A percentile compares a stretch with the other conserved stretches of the same genome.
phyloP scores from a whole-genome alignment of 2,888 invertebrate genomes.

The Xestia xanthographa region DNA sequence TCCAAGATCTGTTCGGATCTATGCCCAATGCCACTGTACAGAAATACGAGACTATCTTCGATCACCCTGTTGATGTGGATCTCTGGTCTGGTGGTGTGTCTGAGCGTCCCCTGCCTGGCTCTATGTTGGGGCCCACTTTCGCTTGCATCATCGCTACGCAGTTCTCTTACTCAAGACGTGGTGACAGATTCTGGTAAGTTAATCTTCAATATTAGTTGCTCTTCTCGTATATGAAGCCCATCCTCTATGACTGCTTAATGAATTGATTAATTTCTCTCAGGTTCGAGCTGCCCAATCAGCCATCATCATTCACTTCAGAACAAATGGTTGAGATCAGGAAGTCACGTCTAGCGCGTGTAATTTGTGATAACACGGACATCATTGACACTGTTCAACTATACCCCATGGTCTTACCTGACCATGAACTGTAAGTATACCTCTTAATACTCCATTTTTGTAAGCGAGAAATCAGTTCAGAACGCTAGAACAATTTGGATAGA shows the following conservation, averaged over 20 bases:
- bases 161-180: constrained; percentile 96
- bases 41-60: constrained; percentile 95
- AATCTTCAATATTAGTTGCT: not conserved
- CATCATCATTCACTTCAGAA: constrained; percentile 96
- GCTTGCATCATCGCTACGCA: constrained; percentile 98
- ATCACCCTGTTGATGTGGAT: constrained; percentile 97
- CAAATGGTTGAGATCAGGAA: constrained; percentile 96
- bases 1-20: constrained; percentile 95
- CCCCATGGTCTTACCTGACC: constrained; percentile 97
- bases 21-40: constrained; percentile 97
- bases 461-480: no score
- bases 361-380: constrained; percentile 98
- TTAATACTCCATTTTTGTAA: not conserved
- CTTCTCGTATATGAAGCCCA: not conserved
- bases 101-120: constrained; percentile 96
- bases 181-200: constrained; percentile 96
- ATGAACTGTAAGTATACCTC: constrained; percentile 95
- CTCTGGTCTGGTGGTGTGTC: constrained; percentile 98
- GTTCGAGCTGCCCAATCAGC: constrained; percentile 97
- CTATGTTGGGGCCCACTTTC: constrained; percentile 98
- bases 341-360: constrained; percentile 94
- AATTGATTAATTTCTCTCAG: constrained; percentile 72
- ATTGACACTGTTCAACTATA: constrained; percentile 97
- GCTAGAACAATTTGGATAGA: no score
- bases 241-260: not conserved